Percentiles rank a stretch among this genome's conserved stretches.
These are phyloP conservation scores for Tylochromis polylepis DNA, from an alignment of 2,113 vertebrate genomes.

Conservation along the genomic window DNA sequence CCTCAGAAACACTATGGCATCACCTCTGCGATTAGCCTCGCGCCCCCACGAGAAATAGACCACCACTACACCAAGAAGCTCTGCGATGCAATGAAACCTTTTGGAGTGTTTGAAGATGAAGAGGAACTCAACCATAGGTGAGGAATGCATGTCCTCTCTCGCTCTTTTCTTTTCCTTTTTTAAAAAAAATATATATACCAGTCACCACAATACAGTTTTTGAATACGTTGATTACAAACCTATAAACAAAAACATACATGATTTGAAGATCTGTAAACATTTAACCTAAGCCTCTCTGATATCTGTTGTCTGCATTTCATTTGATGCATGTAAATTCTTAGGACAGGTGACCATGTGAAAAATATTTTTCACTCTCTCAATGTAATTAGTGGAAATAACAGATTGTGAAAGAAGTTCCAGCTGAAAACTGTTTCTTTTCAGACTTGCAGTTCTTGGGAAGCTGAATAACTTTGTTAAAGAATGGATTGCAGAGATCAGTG, in stretches of 20 bases:
- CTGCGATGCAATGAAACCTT: slow-evolving; percentile 90
- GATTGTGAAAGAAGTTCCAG: neutral
- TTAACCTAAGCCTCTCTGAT: neutral
- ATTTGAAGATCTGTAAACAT: neutral
- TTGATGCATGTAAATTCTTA: neutral
- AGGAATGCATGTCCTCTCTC: neutral
- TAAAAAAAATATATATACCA: neutral
- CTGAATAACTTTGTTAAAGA: slow-evolving; percentile 92
- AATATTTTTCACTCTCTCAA: neutral
- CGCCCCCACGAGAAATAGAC: slow-evolving; percentile 85
- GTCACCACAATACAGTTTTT: neutral
- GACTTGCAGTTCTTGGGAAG: slow-evolving; percentile 88
- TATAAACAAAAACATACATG: neutral
- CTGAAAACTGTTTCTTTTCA: slow-evolving; percentile 58
- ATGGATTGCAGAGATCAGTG: slow-evolving; percentile 92
- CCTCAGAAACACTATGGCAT: slow-evolving; percentile 88
- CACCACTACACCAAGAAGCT: slow-evolving; percentile 86
- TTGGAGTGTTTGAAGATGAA: slow-evolving; percentile 95
- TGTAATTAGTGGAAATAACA: neutral
- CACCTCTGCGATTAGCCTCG: slow-evolving; percentile 91
- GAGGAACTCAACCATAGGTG: slow-evolving; percentile 92
- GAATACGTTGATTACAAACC: neutral
- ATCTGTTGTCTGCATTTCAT: neutral
- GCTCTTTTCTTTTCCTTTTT: neutral
- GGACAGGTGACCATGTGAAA: neutral